Conservation (phyloP, 2,797 vertebrate genomes). For the Melopsittacus undulatus region DNA sequence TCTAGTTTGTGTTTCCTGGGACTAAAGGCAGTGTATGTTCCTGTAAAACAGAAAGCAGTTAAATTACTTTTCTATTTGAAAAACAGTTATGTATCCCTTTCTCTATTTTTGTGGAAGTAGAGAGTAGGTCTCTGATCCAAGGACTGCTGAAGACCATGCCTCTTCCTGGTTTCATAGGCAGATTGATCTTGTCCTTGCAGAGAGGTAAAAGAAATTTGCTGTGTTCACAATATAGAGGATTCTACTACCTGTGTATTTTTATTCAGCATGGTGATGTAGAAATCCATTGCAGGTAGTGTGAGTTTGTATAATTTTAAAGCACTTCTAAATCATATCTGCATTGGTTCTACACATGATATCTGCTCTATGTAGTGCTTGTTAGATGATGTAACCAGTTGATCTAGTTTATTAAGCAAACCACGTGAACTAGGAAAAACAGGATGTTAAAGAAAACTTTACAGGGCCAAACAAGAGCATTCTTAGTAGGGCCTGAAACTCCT, state of each 20-base stretch:
- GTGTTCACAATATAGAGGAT: neutral
- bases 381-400: neutral
- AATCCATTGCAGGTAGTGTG: neutral
- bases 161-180: neutral
- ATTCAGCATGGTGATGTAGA: neutral
- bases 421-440: neutral
- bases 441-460: neutral
- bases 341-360: fast-evolving
- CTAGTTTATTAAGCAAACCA: neutral
- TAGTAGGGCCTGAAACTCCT: neutral
- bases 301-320: neutral
- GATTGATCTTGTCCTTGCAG: neutral
- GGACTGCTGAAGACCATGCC: neutral
- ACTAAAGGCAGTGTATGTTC: neutral
- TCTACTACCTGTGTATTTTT: neutral
- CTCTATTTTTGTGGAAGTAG: neutral
- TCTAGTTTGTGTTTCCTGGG: neutral
- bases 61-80: neutral
- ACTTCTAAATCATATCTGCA: neutral
- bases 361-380: neutral
- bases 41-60: neutral
- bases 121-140: neutral
- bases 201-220: neutral
- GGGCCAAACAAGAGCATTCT: neutral
- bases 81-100: neutral